Evolutionary conservation across 1,140 invertebrate species (phyloP), one percentile per base, ranked within the genome.

Genomic region (Gryon sp.): DNA sequence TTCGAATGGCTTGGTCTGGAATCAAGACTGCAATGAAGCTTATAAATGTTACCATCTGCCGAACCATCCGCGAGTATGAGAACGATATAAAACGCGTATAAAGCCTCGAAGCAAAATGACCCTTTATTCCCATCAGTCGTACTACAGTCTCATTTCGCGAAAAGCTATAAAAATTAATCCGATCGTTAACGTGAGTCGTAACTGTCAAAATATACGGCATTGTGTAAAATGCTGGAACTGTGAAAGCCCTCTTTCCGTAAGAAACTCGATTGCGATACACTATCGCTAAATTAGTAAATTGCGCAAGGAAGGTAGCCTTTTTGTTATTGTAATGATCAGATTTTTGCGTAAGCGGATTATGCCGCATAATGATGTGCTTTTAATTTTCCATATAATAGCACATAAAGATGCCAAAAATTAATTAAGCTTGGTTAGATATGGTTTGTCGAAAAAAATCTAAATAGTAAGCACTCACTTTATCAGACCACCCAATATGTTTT

Each of bases 141-240:
- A 63, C 78, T 60, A 62, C 57, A 81, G 66, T 81, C 78, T 82
- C 80, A 79, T 82, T 84, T 82, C 74, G 78, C 79, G 75, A 82
- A 63, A 59, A 60, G 63, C 79, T 74, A 78, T 86, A 83, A 87
- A 86, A 84, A 86, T 86, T 86, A 86, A 86, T 85, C 83, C 79
- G 80, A 82, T 85, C 83, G 83, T 86, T 86, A 84, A 84, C 74
- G 68, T 60, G 55, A 65, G 84, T 80, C 73, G 82, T 85, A 85
- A 86, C 80, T 83, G 84, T 81, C 83, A 74, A 84, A 84, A 84
- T 86, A 86, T 85, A 86, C 79, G 80, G 50, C 72, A 62, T 48
- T 65, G 73, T 76, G 75, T 76, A 76, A 69, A 68, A 50, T 70
- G 40, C 52, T 74, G 62, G 60, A 65, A 63, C 75, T 70, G 41